Base-by-base conservation (phyloP, 2,113 vertebrate genomes). In the Stegostoma tigrinum region DNA sequence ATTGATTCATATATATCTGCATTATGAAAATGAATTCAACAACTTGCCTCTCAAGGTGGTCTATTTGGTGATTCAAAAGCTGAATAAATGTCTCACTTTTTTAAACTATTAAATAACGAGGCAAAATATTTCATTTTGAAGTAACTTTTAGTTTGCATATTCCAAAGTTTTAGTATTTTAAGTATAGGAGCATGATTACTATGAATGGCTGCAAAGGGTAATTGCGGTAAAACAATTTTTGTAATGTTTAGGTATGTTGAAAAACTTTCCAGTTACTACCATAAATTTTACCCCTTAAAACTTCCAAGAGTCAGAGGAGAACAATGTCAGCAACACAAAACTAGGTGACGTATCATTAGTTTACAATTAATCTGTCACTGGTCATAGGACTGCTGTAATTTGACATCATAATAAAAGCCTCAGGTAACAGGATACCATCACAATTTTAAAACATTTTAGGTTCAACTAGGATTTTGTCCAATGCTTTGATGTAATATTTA, bases 61-160 rank as follows among this genome's bases (percentile, higher is more conserved):
- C 68, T 95, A 72, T 70, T 95, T 75, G 42, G 68, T 24, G 45
- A 95, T 72, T 95, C 27, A 75, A 95, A 95, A 30, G 23, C 27
- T 15, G 24, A 30, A 70, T 48, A 70, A 15, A 24, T 95, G 70
- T 70, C 30, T 24, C 42, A 70, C 67, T 14, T 42, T 48, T 95
- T 95, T 42, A 70, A 38, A 94, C 93, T 30, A 70, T 70, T 48
- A 72, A 10, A 48, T 42, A 27, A 70, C 21, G 68, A 34, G 30
- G 24, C 14, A 61, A 90, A 89, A 68, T n/a, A 66, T n/a, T 64
- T n/a, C 48, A 67, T 93, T 93, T 94, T 68, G 61, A 45, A 72
- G 24, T 42, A 93, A 93, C 55, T 8, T 93, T 93, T n/a, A 93
- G 34, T 14, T 95, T 95, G 52, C 38, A 95, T 34, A 75, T 48